Evolutionary conservation across 2,113 vertebrate species (phyloP), one percentile per base, ranked within the genome.

Genomic region (Sinocyclocheilus grahami): DNA sequence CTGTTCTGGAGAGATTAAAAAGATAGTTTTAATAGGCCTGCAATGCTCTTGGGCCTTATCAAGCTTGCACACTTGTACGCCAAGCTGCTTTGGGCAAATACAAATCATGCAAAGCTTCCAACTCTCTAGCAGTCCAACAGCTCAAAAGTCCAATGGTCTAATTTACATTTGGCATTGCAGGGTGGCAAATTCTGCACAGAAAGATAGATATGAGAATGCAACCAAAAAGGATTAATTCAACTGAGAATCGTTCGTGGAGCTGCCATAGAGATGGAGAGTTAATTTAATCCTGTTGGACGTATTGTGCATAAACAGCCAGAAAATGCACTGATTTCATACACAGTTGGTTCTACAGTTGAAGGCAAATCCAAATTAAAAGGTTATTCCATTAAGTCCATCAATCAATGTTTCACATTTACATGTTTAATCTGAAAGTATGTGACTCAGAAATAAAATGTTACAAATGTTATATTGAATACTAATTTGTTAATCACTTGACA

Each of bases 21-120:
- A 83, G 85, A 86, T 77, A 81, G 58, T n/a, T 60, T 62, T 85
- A 78, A 69, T 62, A 62, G 80, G 79, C 53, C 63, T 67, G 20
- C 53, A 33, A 63, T 83, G 80, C 84, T 67, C 85, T 80, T 46
- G 55, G 48, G 42, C 51, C 81, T 75, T 86, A 86, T 88, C 75
- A 74, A 65, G 71, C 75, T 80, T 65, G 62, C 48, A 79, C 67
- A 84, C 65, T 46, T 76, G 55, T 78, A 81, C 74, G 58, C 46
- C 82, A 82, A 87, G 69, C 71, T 60, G 78, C 72, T 89, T 84
- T 53, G 42, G 77, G 69, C 83, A 86, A 86, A 86, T 80, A 74
- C 13, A 63, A 58, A 74, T 79, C 74, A 75, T 72, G 78, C 79
- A 37, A 77, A 51, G 42, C 76, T 72, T 51, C 33, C 37, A 80